Percentiles rank a stretch among this genome's conserved stretches.
These are phyloP conservation scores for Ciona savignyi DNA, from an alignment of 23 tunicate species.

Conservation along the genomic window DNA sequence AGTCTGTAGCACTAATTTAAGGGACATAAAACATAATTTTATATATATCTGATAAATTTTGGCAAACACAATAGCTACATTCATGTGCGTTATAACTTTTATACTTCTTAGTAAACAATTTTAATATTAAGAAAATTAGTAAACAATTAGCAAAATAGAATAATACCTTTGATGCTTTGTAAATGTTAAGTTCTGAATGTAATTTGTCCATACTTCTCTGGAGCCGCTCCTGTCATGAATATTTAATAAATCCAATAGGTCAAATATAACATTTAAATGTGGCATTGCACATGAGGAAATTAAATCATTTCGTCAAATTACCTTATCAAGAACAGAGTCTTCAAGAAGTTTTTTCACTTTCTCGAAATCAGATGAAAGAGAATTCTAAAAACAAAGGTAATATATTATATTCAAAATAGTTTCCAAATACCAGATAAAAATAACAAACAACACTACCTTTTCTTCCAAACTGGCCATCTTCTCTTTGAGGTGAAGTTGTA, in stretches of 20 bases:
- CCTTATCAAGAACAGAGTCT: slow-evolving; percentile 38
- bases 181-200: slow-evolving; percentile 21
- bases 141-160: too few species aligned
- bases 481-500: slow-evolving; percentile 70
- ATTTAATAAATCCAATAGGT: neutral
- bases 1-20: too few species aligned
- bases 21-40: too few species aligned
- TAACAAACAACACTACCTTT: too few species aligned
- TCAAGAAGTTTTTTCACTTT: slow-evolving; percentile 37
- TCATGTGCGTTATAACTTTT: too few species aligned
- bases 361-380: slow-evolving; percentile 40
- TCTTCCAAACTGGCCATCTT: slow-evolving; percentile 68
- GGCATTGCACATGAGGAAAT: slow-evolving; percentile 1
- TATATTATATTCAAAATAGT: slow-evolving; percentile 1
- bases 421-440: too few species aligned
- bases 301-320: slow-evolving; percentile 1
- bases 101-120: too few species aligned
- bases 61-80: too few species aligned
- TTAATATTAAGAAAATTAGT: too few species aligned
- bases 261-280: neutral
- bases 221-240: slow-evolving; percentile 26
- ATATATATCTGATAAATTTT: too few species aligned
- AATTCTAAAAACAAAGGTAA: slow-evolving; percentile 24
- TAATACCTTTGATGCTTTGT: slow-evolving; percentile 37
- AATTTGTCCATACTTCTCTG: slow-evolving; percentile 37